phyloP scores from a whole-genome alignment of 53 echinoderm and acorn worm genomes.

The Arbacia lixula region DNA sequence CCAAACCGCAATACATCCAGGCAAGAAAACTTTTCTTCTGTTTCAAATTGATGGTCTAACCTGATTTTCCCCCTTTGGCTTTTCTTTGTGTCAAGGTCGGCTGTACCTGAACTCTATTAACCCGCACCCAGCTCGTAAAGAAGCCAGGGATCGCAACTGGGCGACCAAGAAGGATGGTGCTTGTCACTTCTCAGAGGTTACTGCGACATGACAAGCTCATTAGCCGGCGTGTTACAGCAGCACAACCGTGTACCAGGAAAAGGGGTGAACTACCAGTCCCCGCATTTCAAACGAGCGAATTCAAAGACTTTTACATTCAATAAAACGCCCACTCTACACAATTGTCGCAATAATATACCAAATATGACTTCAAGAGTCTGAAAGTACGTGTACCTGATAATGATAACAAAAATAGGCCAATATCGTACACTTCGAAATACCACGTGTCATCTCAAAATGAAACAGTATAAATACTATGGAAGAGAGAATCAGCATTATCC shows the following conservation, averaged over 20 bases:
- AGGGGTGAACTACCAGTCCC: no score
- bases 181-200: conserved; percentile 9
- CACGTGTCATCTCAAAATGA: no score
- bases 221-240: conserved; percentile 4
- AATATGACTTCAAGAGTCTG: no score
- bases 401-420: no score
- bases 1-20: conserved; percentile 34
- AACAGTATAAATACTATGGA: no score
- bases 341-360: no score
- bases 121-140: conserved; percentile 20
- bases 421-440: no score
- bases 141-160: conserved; percentile 26
- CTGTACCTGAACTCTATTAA: conserved; percentile 52
- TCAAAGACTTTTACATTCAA: no score
- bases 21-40: background rate
- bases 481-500: no score
- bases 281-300: no score
- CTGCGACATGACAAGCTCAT: conserved; percentile 30
- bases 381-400: no score
- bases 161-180: conserved; percentile 27
- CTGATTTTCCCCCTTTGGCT: conserved; percentile 49
- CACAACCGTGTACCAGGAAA: conserved; percentile 14
- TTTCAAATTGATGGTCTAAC: conserved; percentile 52
- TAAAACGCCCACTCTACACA: no score
- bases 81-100: conserved; percentile 51